Evolutionary conservation across 2,888 invertebrate species (phyloP).

Genomic region (Cosmia trapezina): DNA sequence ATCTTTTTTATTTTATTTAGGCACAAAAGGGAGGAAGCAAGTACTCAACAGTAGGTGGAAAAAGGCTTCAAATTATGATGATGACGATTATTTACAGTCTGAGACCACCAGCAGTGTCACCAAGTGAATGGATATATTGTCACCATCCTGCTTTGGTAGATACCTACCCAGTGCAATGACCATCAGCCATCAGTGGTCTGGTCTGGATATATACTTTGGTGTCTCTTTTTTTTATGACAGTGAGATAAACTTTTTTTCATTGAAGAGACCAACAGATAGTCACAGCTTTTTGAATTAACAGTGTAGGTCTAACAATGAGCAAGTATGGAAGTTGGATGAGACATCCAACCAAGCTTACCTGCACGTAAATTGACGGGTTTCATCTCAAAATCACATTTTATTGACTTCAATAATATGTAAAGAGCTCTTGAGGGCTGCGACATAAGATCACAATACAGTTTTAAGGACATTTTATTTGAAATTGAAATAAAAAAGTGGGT

Average conservation of each 20-base stretch:
- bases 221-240: too few relatives aligned
- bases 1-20: not conserved
- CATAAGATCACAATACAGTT: constrained; percentile 93
- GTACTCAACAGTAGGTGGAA: not conserved
- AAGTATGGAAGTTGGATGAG: too few relatives aligned
- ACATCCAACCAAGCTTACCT: constrained; percentile 84
- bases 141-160: not conserved
- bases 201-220: not conserved
- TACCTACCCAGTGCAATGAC: not conserved
- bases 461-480: constrained; percentile 82
- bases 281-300: too few relatives aligned
- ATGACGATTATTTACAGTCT: not conserved
- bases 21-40: too few relatives aligned
- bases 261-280: too few relatives aligned
- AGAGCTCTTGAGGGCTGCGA: constrained; percentile 94
- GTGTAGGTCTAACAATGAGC: too few relatives aligned
- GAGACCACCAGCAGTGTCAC: not conserved
- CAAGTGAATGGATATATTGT: not conserved
- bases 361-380: constrained; percentile 91
- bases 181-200: too few relatives aligned
- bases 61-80: not conserved
- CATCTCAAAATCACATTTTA: constrained; percentile 91
- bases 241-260: not conserved
- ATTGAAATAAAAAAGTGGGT: not conserved
- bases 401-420: constrained; percentile 92